phyloP scores from a whole-genome alignment of 1,140 invertebrate species.

The Pseudomyrmex concolor region DNA sequence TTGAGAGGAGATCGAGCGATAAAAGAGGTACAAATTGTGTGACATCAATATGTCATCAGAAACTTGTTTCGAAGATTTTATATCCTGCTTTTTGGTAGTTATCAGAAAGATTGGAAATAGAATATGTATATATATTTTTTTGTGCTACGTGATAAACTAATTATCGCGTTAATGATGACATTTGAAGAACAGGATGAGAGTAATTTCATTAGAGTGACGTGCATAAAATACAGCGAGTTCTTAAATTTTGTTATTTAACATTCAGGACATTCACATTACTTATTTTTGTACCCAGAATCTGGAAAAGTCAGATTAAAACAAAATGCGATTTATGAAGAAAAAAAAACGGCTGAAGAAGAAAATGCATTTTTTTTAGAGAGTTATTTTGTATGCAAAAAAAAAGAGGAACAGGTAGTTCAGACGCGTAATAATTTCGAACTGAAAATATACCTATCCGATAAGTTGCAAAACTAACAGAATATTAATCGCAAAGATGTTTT shows the following conservation, averaged over 20 bases:
- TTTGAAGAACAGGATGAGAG: not conserved
- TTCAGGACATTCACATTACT: not conserved
- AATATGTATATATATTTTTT: not conserved
- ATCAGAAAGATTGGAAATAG: not conserved
- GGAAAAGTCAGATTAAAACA: not conserved
- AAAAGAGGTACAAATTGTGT: too few species aligned
- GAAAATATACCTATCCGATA: too few species aligned
- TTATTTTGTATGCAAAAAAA: not conserved
- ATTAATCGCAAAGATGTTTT: too few species aligned
- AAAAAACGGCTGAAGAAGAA: too few species aligned
- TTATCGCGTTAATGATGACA: not conserved
- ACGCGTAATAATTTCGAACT: too few species aligned
- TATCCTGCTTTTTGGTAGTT: too few species aligned
- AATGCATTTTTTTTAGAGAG: not conserved
- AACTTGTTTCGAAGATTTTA: not conserved
- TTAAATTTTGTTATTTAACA: conserved; percentile 3
- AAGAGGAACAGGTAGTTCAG: not conserved
- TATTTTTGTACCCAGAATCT: not conserved
- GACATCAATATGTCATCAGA: not conserved
- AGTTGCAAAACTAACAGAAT: too few species aligned
- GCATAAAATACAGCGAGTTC: not conserved
- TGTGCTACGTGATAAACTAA: not conserved
- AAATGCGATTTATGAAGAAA: not conserved
- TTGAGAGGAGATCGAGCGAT: not conserved
- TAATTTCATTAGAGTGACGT: conserved; percentile 22